These are phyloP conservation scores for Pocota personata DNA, from an alignment of 2,888 invertebrate genomes.

Conservation along the genomic window DNA sequence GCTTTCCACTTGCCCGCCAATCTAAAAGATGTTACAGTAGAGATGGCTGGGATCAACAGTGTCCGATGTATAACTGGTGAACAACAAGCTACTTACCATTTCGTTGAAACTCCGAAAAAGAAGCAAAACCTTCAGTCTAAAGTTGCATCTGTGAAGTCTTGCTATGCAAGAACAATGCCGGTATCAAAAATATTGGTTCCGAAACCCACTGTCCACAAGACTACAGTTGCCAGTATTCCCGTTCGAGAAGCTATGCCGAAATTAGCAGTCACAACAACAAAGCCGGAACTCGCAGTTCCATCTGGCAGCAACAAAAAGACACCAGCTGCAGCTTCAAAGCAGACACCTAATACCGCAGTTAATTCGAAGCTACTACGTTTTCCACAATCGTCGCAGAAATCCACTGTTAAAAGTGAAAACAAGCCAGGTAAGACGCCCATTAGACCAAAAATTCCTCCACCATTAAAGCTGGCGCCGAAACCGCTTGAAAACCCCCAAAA, in stretches of 20 bases:
- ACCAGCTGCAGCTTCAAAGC: background rate
- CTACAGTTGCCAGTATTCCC: too few relatives aligned
- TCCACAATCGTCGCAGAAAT: background rate
- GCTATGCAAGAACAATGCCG: too few relatives aligned
- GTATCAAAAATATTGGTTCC: too few relatives aligned
- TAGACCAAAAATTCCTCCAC: background rate
- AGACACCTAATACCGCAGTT: background rate
- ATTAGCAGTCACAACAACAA: background rate
- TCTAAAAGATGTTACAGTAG: conserved; percentile 42
- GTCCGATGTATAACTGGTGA: conserved; percentile 9
- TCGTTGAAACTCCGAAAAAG: conserved; percentile 39
- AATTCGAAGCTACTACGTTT: too few relatives aligned
- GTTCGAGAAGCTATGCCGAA: too few relatives aligned
- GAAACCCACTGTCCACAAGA: too few relatives aligned
- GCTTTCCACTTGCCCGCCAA: conserved; percentile 70
- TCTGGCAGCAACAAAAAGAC: background rate
- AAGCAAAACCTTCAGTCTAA: conserved; percentile 18
- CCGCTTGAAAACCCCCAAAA: background rate
- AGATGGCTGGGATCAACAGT: conserved; percentile 10
- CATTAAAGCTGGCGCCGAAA: background rate
- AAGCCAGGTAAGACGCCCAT: background rate
- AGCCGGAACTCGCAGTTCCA: background rate
- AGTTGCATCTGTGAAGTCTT: conserved; percentile 39
- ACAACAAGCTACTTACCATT: conserved; percentile 2
- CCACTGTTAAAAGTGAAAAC: background rate